Base-by-base conservation (phyloP, 2,888 invertebrate species). In the Thera britannica region DNA sequence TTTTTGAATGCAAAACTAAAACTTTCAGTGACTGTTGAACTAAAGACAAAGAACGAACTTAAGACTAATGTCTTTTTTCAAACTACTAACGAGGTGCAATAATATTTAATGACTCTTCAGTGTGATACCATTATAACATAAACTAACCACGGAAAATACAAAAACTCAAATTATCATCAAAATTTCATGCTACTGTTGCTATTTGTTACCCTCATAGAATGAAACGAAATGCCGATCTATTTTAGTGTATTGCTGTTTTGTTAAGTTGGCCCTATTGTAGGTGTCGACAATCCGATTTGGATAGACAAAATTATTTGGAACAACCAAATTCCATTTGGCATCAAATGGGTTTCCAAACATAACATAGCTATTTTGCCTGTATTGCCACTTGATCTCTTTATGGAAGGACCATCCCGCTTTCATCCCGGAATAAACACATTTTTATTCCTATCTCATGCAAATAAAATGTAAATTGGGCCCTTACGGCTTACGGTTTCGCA, bases 381-480 rank as follows among this genome's bases (percentile, higher is more conserved):
- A 84, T 86, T 79, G 83, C 80, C 82, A 85, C 85, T 86, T 85
- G 86, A 88, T 87, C 86, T 85, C 83, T 87, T 86, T 86, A 88
- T 85, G 83, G 83, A 75, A 61, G 77, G 82, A 77, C 84, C 83
- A 85, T 90, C 85, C 84, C 90, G 84, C 80, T 86, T 86, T 84
- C 89, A 85, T 85, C 85, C 62, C 86, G 88, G 79, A 87, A 90
- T 90, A 90, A 91, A 90, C 90, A 91, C 90, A 90, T 90, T 91
- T 90, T 91, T 91, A 90, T 90, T 89, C 88, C 81, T 80, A 86
- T 86, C 87, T 85, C 88, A 90, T 86, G 90, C 90, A 90, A 90
- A 90, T 91, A 90, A 91, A 90, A 91, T 91, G 91, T 83, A 91
- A 91, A 91, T 90, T 86, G 82, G 84, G 80, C 85, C 88, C 86